Evolutionary conservation across 2,888 invertebrate species (phyloP), one percentile per base, ranked within the genome.

Genomic region (Scaeva pyrastri): DNA sequence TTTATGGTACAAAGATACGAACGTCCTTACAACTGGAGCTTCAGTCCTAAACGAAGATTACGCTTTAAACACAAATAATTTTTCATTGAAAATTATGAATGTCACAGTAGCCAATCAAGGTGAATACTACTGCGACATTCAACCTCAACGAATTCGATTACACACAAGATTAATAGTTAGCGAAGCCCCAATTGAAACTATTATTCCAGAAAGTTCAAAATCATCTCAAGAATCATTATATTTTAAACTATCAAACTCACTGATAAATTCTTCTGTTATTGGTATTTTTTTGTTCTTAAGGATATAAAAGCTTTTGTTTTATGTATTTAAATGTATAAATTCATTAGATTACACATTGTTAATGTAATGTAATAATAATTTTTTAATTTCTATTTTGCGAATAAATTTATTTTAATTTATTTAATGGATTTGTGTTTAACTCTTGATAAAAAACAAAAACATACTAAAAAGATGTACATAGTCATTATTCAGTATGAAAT

Each of bases 201-300:
- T 90, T 14, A 84, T 87, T 8, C 89, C 91, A 21, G 91, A 91
- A 80, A 91, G 90, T 76, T 89, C 90, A 3, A 89, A 50, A 10
- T 90, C 91, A 0, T 88, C 88, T 7, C 87, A 88, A 19, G 77
- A 86, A 1, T 82, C 82, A 19, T 31, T 82, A 11, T 21, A 82
- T 16, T 71, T 66, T 19, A 74, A 55, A 5, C 39, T 68, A 16
- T 56, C 50, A 73, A 39, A 48, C 11, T 2, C 56, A 12, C 10
- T 82, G 26, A 39, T 62, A 2, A 43, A 21, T 31, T 45, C 68
- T 11, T 82, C 77, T 71, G 82, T 86, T 74, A 86, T 86, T 77
- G 86, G 86, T 12, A 82, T 82, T 52, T 71, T 86, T 62, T 66
- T 86, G n/a, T 82, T 77, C 45, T 45, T 86, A 36, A 86, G 86